Conservation (phyloP, 2,888 invertebrate species). For the Pandemis heparana region DNA sequence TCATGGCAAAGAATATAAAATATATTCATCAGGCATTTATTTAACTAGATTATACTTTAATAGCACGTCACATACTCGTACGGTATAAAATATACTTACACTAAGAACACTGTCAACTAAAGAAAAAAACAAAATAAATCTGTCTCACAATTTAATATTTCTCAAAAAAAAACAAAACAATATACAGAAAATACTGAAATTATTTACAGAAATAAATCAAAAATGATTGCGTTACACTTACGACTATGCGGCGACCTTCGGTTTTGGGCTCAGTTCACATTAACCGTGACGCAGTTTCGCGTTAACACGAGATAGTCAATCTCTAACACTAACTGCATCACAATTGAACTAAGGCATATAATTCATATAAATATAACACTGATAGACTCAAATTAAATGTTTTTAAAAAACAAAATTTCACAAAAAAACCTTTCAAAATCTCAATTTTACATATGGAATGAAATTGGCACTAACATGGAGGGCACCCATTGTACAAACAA, state of each 20-base stretch:
- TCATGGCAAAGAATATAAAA: neutral
- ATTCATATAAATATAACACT: conserved; percentile 23
- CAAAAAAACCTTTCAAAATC: conserved; percentile 12
- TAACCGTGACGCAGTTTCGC: neutral
- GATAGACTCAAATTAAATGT: conserved; percentile 28
- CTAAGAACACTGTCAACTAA: conserved; percentile 27
- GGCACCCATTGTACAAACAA: conserved; percentile 65
- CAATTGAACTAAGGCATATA: neutral
- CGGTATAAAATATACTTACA: conserved; percentile 10
- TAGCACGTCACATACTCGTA: conserved; percentile 21
- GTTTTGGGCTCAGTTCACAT: neutral
- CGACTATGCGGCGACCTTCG: conserved; percentile 15
- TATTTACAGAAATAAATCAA: conserved; percentile 64
- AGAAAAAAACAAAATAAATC: conserved; percentile 54
- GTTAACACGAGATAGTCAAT: neutral
- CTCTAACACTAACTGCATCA: neutral
- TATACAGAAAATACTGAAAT: conserved; percentile 53
- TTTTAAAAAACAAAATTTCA: neutral
- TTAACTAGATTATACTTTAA: conserved; percentile 40
- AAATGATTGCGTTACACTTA: conserved; percentile 44
- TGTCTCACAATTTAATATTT: conserved; percentile 72
- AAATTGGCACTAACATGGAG: conserved; percentile 81
- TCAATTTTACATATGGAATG: conserved; percentile 56
- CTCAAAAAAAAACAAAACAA: conserved; percentile 62
- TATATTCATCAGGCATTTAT: conserved; percentile 40